Conservation (phyloP, 92 coral and sea anemone species). For the Epizoanthus ramosus region DNA sequence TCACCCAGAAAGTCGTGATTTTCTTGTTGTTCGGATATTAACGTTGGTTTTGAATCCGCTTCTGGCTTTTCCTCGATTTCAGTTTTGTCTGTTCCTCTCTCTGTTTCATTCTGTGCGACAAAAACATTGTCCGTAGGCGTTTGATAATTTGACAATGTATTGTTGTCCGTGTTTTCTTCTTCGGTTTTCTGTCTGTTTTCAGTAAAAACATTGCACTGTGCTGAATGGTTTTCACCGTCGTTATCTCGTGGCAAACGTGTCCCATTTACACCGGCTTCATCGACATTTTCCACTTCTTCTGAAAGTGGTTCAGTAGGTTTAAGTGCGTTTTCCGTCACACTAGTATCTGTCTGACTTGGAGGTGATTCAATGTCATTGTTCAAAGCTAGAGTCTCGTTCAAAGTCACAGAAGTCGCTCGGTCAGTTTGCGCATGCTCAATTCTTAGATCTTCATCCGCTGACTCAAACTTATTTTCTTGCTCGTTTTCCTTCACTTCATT, state of each 20-base stretch:
- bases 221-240: neutral
- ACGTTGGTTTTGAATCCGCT: neutral
- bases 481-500: neutral
- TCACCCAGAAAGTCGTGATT: neutral
- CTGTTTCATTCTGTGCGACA: neutral
- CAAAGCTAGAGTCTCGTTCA: too few species aligned
- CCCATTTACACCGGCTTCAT: neutral
- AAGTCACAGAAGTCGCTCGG: too few species aligned
- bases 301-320: neutral
- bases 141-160: neutral
- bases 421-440: neutral
- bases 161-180: neutral
- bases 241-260: neutral
- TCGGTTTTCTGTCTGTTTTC: neutral
- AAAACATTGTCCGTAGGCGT: neutral
- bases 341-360: neutral
- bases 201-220: neutral
- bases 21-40: neutral
- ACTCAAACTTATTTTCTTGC: neutral
- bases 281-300: neutral
- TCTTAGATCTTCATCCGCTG: neutral
- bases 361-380: neutral
- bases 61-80: neutral
- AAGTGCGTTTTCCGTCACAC: neutral
- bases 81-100: neutral